phyloP scores from a whole-genome alignment of 2,888 invertebrate genomes.

The Protodeltote pygarga region DNA sequence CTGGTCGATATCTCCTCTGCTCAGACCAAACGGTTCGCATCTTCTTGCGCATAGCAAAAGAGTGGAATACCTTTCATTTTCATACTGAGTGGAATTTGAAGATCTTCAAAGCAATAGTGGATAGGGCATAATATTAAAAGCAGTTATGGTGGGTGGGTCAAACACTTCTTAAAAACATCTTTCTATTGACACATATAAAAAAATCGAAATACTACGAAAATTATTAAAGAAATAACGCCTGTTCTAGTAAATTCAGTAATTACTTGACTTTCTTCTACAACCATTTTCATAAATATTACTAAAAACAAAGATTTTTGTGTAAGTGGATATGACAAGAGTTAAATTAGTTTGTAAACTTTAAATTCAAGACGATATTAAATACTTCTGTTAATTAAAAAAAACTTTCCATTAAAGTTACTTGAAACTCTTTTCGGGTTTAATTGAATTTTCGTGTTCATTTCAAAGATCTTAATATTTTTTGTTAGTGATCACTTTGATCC shows the following conservation, averaged over 20 bases:
- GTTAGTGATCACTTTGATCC: constrained; percentile 10
- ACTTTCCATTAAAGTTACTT: constrained; percentile 11
- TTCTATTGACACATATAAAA: too few relatives aligned
- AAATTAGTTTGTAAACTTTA: not conserved
- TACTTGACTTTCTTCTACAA: constrained; percentile 44
- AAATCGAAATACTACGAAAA: constrained; percentile 19
- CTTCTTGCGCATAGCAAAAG: too few relatives aligned
- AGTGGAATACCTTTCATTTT: too few relatives aligned
- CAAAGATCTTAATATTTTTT: constrained; percentile 16
- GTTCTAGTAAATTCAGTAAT: constrained; percentile 39
- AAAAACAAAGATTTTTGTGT: constrained; percentile 19
- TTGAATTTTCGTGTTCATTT: constrained; percentile 18
- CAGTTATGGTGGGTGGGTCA: too few relatives aligned
- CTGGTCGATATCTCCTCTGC: too few relatives aligned
- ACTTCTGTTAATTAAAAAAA: too few relatives aligned
- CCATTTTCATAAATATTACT: constrained; percentile 39
- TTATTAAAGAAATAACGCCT: constrained; percentile 35
- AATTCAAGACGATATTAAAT: too few relatives aligned
- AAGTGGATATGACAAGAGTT: constrained; percentile 19
- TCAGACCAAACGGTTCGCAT: too few relatives aligned
- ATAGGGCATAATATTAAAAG: too few relatives aligned
- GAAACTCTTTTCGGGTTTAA: constrained; percentile 16
- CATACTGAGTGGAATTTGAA: too few relatives aligned
- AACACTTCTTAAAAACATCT: too few relatives aligned
- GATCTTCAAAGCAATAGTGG: too few relatives aligned